phyloP scores from a whole-genome alignment of 2,888 invertebrate genomes.

The Torymus aiolomorphi region DNA sequence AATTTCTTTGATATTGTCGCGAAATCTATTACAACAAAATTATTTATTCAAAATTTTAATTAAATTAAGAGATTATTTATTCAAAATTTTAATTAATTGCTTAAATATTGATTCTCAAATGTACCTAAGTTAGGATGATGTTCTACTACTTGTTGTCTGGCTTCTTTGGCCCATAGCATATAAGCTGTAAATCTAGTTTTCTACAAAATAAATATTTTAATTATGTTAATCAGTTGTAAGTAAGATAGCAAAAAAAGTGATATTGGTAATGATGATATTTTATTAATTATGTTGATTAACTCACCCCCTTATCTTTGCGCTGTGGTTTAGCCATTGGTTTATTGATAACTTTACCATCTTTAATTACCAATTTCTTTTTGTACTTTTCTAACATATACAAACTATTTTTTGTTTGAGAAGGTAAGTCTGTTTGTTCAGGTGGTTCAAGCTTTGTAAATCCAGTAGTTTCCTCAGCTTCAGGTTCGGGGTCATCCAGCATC shows the following conservation, averaged over 20 bases:
- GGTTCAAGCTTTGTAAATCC: conserved; percentile 78
- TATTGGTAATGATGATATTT: conserved; percentile 17
- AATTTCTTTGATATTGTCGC: conserved; percentile 88
- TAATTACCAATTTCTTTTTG: conserved; percentile 83
- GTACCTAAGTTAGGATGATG: conserved; percentile 85
- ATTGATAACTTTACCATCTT: conserved; percentile 83
- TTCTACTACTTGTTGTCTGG: conserved; percentile 84
- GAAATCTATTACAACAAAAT: conserved; percentile 80
- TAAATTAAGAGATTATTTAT: neutral
- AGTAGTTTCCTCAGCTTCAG: conserved; percentile 66
- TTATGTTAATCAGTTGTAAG: conserved; percentile 5
- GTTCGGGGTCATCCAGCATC: conserved; percentile 68
- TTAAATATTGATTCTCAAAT: conserved; percentile 8
- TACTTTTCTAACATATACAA: conserved; percentile 89
- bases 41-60: conserved; percentile 1
- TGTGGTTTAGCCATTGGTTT: conserved; percentile 81
- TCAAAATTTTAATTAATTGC: neutral
- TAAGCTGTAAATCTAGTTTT: conserved; percentile 91
- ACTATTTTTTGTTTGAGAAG: conserved; percentile 79
- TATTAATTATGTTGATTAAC: conserved; percentile 53
- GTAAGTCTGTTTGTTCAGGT: conserved; percentile 73
- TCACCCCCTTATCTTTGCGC: conserved; percentile 86
- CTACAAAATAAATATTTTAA: conserved; percentile 63
- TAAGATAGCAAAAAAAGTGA: conserved; percentile 12
- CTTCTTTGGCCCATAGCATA: conserved; percentile 93